Evolutionary conservation across 2,888 invertebrate genomes (phyloP), one percentile per base, ranked within the genome.

Genomic region (Agrotis exclamationis): DNA sequence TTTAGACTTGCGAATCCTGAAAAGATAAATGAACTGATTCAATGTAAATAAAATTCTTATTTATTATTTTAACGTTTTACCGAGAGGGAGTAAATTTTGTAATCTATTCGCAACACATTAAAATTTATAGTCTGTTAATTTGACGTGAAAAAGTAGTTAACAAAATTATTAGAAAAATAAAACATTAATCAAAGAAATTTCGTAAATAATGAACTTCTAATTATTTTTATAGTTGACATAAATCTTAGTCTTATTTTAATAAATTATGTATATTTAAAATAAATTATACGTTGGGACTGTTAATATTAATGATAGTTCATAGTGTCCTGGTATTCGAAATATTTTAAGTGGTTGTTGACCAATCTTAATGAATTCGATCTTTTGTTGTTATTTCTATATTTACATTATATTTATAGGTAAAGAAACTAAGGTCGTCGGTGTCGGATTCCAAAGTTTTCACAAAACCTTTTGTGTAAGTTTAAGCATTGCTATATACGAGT

Each of bases 331-430:
- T 45, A 65, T 77, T 18, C 11, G 1, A 56, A 51, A 58, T 68
- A 56, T 72, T 82, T 81, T 53, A 82, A 65, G 44, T 65, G 51
- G 44, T 44, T 44, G 20, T 16, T 67, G 50, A 81, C 57, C 62
- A 68, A 68, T 58, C 20, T 50, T 54, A 65, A 62, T 67, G 53
- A 22, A 39, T 62, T 47, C n/a, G 11, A 62, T 65, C 33, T 59
- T 45, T 54, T 64, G 3, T 22, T n/a, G 2, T 50, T 76, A 9
- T 51, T 20, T 11, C 18, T n/a, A n/a, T 62, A 11, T 39, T 39
- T 33, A 28, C 33, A 33, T 33, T 1, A 33, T 7, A 6, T 33
- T 33, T 7, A 33, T 28, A 28, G 28, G 28, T 28, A 28, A 62
- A 0, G 11, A 45, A 1, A 56, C 3, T 1, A n/a, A 5, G 5